Base-by-base conservation (phyloP, 2,797 vertebrate species). In the Neomorphus geoffroyi region DNA sequence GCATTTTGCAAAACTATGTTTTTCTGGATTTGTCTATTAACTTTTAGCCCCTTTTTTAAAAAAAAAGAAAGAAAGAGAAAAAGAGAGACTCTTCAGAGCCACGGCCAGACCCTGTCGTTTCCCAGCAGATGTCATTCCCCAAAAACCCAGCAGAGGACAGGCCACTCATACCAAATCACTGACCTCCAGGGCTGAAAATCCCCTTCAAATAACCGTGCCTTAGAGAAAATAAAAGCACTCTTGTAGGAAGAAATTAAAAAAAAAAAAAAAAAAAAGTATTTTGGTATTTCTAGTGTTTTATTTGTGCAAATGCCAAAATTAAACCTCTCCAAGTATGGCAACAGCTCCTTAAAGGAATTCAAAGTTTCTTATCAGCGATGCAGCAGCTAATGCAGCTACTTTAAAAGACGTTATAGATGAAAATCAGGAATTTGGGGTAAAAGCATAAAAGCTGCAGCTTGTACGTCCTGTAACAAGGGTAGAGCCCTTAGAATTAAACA, bases 81-180 rank as follows among this genome's bases (percentile, higher is more conserved):
- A 18, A 16, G 17, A 13, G 22, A 11, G 10, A 39, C 5, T 21
- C 14, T 32, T 41, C 12, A 2, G 14, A 57, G 51, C 35, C 15
- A n/a, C 3, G 0, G 33, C 32, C 41, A 57, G 56, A 21, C 26
- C 58, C 33, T 37, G 32, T 28, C 3, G 0, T 10, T 66, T 65
- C 37, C 23, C 78, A 67, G 74, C 0, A 6, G 66, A 71, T 97
- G 97, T 64, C 80, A 27, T 97, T 97, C 96, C 96, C 37, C 33
- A 77, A 24, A 87, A 79, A 83, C 92, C 98, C 98, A 98, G 97
- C 94, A 98, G 98, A 94, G 97, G 98, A 81, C 97, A 98, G 97
- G 93, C 94, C 91, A 45, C 80, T 93, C 97, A 95, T 58, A 92
- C 56, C 94, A 92, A 97, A 97, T 89, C 81, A 46, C 70, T 67